Percentiles rank a stretch among this genome's conserved stretches.
phyloP scores from a whole-genome alignment of 2,797 vertebrate species.

The Acipenser ruthenus region DNA sequence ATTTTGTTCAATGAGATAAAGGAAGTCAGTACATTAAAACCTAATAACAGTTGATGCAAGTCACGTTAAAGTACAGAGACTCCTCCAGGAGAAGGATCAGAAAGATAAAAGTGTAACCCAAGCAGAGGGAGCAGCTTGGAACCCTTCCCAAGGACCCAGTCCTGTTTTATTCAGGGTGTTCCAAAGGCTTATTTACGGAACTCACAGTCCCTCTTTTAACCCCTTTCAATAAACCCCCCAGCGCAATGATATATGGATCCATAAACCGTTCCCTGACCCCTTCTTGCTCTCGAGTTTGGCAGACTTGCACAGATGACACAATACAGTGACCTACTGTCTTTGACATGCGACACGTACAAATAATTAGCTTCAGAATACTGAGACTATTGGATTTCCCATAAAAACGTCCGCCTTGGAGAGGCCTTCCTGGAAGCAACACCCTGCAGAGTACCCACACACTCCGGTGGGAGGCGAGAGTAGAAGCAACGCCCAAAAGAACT shows the following conservation, averaged over 20 bases:
- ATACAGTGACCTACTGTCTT: not conserved
- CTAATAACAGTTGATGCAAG: too few relatives aligned
- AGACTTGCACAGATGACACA: not conserved
- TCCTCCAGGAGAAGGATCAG: too few relatives aligned
- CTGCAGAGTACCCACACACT: too few relatives aligned
- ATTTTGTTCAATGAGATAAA: too few relatives aligned
- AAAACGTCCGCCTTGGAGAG: not conserved
- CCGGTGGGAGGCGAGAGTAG: too few relatives aligned
- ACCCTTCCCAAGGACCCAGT: not conserved
- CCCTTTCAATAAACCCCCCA: constrained; percentile 15
- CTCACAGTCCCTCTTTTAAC: constrained; percentile 5
- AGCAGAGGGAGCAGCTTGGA: not conserved
- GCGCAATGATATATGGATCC: constrained; percentile 11
- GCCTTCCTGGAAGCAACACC: too few relatives aligned
- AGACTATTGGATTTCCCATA: not conserved
- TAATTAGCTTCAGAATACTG: not conserved
- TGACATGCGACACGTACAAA: not conserved
- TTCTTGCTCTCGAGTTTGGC: not conserved
- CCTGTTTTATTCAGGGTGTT: not conserved
- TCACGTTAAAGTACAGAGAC: too few relatives aligned
- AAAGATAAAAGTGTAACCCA: not conserved
- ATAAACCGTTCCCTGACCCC: not conserved
- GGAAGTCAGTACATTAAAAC: too few relatives aligned
- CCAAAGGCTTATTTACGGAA: not conserved
- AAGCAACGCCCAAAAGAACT: too few relatives aligned